Evolutionary conservation across 2,888 invertebrate genomes (phyloP).

Genomic region (Colostygia pectinataria): DNA sequence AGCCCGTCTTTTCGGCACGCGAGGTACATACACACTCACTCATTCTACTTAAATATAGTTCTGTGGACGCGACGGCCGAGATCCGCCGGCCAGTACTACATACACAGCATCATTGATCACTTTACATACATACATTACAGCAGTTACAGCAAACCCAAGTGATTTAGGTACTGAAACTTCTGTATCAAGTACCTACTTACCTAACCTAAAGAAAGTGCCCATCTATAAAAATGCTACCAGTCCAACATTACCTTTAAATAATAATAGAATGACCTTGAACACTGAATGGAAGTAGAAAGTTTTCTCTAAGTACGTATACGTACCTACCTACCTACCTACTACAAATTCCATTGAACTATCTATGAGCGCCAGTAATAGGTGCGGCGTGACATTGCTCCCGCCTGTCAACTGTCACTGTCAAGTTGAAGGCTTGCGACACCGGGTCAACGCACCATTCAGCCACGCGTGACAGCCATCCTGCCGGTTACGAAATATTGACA

Average conservation of each 20-base stretch:
- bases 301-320: too few relatives aligned
- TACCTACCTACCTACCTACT: too few relatives aligned
- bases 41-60: too few relatives aligned
- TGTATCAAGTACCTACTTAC: too few relatives aligned
- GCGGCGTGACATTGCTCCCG: constrained; percentile 33
- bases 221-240: background rate
- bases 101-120: too few relatives aligned
- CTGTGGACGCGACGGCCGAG: too few relatives aligned
- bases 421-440: constrained; percentile 35
- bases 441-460: constrained; percentile 29
- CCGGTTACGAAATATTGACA: constrained; percentile 29
- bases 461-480: constrained; percentile 28
- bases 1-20: too few relatives aligned
- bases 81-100: too few relatives aligned
- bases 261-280: constrained; percentile 15
- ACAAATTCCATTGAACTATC: constrained; percentile 23
- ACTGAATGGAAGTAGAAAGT: constrained; percentile 18
- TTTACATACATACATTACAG: too few relatives aligned
- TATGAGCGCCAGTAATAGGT: constrained; percentile 30
- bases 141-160: too few relatives aligned
- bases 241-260: background rate
- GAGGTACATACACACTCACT: too few relatives aligned
- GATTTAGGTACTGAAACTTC: too few relatives aligned
- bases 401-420: constrained; percentile 32
- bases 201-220: background rate